Conservation (phyloP, 2,113 vertebrate species). For the Paramormyrops kingsleyae region DNA sequence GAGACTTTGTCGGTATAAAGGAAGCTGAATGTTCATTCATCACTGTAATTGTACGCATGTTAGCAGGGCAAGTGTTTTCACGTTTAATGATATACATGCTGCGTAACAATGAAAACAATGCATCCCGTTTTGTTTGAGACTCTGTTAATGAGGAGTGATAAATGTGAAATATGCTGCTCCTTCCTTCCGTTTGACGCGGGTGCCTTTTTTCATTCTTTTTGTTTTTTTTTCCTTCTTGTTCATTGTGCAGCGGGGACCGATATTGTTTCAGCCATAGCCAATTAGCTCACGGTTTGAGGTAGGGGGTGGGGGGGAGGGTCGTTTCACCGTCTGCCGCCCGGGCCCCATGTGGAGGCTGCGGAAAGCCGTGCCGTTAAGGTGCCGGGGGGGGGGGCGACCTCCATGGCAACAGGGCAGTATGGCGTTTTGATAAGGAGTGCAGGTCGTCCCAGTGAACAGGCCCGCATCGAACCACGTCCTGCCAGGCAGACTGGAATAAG, state of each 20-base stretch:
- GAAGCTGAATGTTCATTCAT: neutral
- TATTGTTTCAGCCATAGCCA: slow-evolving; percentile 39
- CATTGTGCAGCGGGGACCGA: slow-evolving; percentile 27
- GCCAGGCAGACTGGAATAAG: no score
- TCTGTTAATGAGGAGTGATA: slow-evolving; percentile 13
- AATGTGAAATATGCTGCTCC: slow-evolving; percentile 1
- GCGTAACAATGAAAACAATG: neutral
- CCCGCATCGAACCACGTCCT: no score
- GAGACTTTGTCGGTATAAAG: neutral
- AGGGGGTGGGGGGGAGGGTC: slow-evolving; percentile 9
- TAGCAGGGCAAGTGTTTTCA: neutral
- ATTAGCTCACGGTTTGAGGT: slow-evolving; percentile 40
- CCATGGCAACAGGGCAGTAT: neutral
- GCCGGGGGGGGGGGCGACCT: neutral
- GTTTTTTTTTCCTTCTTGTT: slow-evolving; percentile 25
- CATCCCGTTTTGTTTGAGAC: neutral
- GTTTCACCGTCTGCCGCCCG: slow-evolving; percentile 36
- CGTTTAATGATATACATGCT: slow-evolving; percentile 1
- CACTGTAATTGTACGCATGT: neutral
- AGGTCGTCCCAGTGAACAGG: neutral
- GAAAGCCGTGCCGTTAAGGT: neutral
- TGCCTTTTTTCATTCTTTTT: slow-evolving; percentile 9
- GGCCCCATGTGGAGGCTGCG: neutral
- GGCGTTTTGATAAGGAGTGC: neutral
- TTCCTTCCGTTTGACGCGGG: neutral